A percentile compares a stretch with the other conserved stretches of the same genome.
phyloP scores from a whole-genome alignment of 2,888 invertebrate species.

The Athetis lepigone region DNA sequence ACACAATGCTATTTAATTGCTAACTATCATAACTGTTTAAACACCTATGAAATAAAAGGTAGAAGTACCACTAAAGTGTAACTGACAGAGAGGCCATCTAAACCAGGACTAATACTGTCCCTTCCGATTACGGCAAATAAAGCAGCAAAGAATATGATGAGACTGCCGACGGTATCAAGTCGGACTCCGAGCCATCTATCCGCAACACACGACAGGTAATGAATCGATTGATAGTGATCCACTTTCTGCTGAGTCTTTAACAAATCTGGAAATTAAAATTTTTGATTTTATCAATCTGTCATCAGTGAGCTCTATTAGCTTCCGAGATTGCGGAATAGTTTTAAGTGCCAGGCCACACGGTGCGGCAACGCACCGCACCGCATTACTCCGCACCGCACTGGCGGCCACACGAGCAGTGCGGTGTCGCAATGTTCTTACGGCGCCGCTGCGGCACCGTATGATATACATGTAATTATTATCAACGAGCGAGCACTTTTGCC shows the following conservation, averaged over 20 bases:
- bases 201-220: conserved; percentile 97
- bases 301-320: too few species aligned
- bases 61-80: conserved; percentile 95
- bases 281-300: neutral
- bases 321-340: too few species aligned
- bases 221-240: conserved; percentile 97
- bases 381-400: too few species aligned
- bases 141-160: conserved; percentile 98
- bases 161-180: conserved; percentile 98
- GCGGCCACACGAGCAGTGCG: too few species aligned
- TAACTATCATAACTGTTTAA: conserved; percentile 97
- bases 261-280: conserved; percentile 91
- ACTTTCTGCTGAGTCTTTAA: conserved; percentile 96
- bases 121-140: conserved; percentile 96
- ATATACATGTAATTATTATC: too few species aligned
- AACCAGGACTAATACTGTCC: conserved; percentile 93
- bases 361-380: too few species aligned
- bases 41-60: neutral
- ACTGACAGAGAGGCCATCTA: conserved; percentile 97
- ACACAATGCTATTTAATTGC: conserved; percentile 98
- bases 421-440: too few species aligned
- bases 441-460: too few species aligned
- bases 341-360: too few species aligned
- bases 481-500: too few species aligned
- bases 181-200: conserved; percentile 99